These are phyloP conservation scores for Adelognathus sp. DNA, from an alignment of 2,888 invertebrate species.

Conservation along the genomic window DNA sequence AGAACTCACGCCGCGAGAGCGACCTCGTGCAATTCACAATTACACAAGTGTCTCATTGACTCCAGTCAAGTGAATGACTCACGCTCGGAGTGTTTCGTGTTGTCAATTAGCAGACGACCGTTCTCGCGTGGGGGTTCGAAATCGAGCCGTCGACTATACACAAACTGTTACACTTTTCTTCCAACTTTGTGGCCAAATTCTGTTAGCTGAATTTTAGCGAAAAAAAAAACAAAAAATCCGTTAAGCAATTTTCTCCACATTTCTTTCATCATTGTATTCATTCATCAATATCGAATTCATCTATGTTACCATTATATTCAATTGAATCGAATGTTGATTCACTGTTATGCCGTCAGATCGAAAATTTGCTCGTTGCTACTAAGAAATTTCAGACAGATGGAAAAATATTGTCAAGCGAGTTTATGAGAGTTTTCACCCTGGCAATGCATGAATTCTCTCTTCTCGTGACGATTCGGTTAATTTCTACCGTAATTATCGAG, in stretches of 20 bases:
- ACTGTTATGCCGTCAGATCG: too few species aligned
- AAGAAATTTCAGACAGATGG: background rate
- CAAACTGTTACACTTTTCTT: background rate
- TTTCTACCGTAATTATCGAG: background rate
- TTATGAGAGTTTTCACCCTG: background rate
- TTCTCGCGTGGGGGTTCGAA: background rate
- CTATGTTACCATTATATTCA: background rate
- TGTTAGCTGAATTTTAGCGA: background rate
- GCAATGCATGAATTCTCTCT: background rate
- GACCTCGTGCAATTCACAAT: conserved; percentile 67
- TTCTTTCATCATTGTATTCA: background rate
- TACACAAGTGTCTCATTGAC: conserved; percentile 73
- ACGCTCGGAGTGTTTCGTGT: conserved; percentile 63
- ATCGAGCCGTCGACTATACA: background rate
- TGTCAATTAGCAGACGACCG: conserved; percentile 65
- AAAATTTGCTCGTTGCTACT: background rate
- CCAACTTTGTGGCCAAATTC: background rate
- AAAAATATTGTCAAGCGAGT: background rate
- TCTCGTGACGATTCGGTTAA: background rate
- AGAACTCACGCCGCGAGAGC: conserved; percentile 21
- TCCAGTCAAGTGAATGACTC: conserved; percentile 74
- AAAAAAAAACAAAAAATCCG: background rate
- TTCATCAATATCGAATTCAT: background rate
- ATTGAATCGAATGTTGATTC: too few species aligned
- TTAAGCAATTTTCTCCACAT: background rate